phyloP scores from a whole-genome alignment of 2,888 invertebrate species.

The Drosophila peninsularis region DNA sequence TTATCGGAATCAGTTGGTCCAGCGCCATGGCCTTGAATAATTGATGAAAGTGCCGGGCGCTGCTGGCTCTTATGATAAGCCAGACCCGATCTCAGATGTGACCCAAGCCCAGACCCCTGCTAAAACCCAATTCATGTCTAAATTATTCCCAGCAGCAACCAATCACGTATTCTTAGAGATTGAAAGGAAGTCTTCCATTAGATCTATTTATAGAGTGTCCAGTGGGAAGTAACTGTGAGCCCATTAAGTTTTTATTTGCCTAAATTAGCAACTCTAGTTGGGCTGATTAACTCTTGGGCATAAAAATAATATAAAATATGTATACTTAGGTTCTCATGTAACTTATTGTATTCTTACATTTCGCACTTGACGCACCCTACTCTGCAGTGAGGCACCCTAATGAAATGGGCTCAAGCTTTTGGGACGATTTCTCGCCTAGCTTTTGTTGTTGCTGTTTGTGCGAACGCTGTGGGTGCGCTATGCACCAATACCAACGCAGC shows the following conservation, averaged over 20 bases:
- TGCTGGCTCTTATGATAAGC: conserved; percentile 23
- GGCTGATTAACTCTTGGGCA: too few species aligned
- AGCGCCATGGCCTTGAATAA: conserved; percentile 52
- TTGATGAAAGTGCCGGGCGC: conserved; percentile 45
- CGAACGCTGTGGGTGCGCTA: conserved; percentile 49
- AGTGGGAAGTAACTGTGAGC: neutral
- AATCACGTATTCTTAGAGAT: conserved; percentile 13
- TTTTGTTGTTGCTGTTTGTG: conserved; percentile 9
- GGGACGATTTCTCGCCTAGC: conserved; percentile 45
- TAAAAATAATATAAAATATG: too few species aligned
- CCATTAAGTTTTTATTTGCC: too few species aligned
- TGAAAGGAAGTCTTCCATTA: conserved; percentile 2
- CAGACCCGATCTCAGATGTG: conserved; percentile 34
- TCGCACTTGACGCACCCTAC: conserved; percentile 39
- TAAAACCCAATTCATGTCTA: conserved; percentile 49
- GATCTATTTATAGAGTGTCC: neutral
- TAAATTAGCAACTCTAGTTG: neutral
- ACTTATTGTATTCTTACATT: neutral
- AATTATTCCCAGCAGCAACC: conserved; percentile 50
- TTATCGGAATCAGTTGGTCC: conserved; percentile 30
- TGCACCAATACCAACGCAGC: conserved; percentile 22
- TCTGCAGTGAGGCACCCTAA: conserved; percentile 45
- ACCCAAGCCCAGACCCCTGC: neutral
- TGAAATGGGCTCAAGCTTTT: conserved; percentile 54
- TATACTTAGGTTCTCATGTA: too few species aligned